phyloP scores from a whole-genome alignment of 2,797 vertebrate species.

The Helicolenus hilgendorfi region DNA sequence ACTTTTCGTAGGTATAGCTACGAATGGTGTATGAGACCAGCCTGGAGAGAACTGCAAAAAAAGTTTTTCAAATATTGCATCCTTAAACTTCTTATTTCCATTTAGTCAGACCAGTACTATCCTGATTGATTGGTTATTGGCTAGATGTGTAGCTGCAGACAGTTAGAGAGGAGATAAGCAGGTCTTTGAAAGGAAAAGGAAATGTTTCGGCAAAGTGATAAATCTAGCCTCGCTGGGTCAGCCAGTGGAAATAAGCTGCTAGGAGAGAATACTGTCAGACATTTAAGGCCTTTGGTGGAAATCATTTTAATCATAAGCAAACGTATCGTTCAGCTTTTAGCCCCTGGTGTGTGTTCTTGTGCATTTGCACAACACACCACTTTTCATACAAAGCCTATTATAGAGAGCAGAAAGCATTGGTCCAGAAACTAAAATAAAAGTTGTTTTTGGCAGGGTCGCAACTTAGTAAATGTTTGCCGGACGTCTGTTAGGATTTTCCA shows the following conservation, averaged over 20 bases:
- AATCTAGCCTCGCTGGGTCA: neutral
- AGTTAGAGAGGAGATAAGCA: neutral
- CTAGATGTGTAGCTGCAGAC: neutral
- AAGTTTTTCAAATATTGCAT: neutral
- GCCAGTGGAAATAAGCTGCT: constrained; percentile 28
- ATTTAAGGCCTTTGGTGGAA: neutral
- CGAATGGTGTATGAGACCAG: no score
- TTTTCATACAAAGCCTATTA: neutral
- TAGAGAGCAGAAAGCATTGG: neutral
- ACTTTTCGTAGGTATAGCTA: no score
- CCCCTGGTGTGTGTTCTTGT: neutral
- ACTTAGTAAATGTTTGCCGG: constrained; percentile 48
- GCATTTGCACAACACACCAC: neutral
- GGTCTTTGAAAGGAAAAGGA: constrained; percentile 19
- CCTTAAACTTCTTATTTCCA: neutral
- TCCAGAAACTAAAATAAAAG: constrained; percentile 28
- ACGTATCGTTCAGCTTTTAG: neutral
- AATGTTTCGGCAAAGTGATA: constrained; percentile 15
- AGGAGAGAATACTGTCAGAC: neutral
- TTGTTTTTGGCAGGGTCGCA: constrained; percentile 52
- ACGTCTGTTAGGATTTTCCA: constrained; percentile 38
- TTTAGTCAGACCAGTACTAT: neutral
- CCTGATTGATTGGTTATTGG: constrained; percentile 6
- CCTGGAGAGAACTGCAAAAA: neutral
- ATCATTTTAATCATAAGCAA: constrained; percentile 35